phyloP scores from a whole-genome alignment of 2,113 vertebrate genomes.

The Tympanuchus pallidicinctus region DNA sequence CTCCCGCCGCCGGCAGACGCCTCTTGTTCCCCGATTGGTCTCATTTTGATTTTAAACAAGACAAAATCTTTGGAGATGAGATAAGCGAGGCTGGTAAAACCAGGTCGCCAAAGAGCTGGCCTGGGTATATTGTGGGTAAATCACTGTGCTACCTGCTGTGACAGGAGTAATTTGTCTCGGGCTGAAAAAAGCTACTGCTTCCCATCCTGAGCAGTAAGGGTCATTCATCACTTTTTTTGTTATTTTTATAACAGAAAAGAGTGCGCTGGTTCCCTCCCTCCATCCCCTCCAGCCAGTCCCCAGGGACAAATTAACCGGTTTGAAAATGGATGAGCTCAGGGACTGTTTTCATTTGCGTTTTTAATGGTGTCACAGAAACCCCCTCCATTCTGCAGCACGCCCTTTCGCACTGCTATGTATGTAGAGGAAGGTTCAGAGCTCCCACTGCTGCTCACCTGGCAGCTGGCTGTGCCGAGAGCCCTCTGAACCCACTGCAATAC shows the following conservation, averaged over 20 bases:
- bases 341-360: neutral
- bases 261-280: neutral
- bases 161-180: constrained; percentile 77
- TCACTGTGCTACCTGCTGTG: constrained; percentile 41
- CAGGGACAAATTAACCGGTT: neutral
- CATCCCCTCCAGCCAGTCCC: neutral
- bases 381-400: neutral
- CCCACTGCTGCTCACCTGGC: neutral
- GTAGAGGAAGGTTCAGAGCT: neutral
- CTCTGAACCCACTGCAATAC: accelerated
- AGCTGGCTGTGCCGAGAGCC: neutral
- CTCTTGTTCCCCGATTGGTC: neutral
- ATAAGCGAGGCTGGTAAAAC: neutral
- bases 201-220: constrained; percentile 54
- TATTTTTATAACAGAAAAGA: constrained; percentile 71
- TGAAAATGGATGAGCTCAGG: constrained; percentile 8
- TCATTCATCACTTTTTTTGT: constrained; percentile 77
- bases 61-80: constrained; percentile 20
- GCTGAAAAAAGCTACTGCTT: constrained; percentile 62
- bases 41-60: neutral
- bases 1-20: neutral
- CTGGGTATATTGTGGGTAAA: constrained; percentile 59
- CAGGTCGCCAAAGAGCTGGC: neutral
- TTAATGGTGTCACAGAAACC: neutral
- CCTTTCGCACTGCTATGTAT: neutral